Evolutionary conservation across 2,888 invertebrate genomes (phyloP).

Genomic region (Trisateles emortualis): DNA sequence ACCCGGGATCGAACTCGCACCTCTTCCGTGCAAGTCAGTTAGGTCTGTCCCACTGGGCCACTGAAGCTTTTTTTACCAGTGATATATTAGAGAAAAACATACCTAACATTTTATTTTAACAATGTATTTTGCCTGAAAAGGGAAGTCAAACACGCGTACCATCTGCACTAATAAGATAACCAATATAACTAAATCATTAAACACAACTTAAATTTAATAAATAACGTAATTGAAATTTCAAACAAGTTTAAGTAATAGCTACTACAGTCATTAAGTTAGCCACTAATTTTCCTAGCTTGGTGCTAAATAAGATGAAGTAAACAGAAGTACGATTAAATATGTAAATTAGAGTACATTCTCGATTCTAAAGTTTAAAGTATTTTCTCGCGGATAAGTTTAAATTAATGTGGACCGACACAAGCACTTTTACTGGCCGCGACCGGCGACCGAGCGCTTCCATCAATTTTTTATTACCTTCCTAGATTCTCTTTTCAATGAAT

Average conservation of each 20-base stretch:
- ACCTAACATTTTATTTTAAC: too few species aligned
- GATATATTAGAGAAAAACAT: too few species aligned
- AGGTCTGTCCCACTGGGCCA: too few species aligned
- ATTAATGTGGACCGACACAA: constrained; percentile 77
- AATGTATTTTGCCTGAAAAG: too few species aligned
- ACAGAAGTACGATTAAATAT: constrained; percentile 76
- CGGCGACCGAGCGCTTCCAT: constrained; percentile 61
- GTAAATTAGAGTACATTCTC: constrained; percentile 77
- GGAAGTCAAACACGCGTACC: too few species aligned
- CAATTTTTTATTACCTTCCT: constrained; percentile 76
- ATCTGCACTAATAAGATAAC: too few species aligned
- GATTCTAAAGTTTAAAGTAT: constrained; percentile 79
- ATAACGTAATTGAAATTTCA: constrained; percentile 40
- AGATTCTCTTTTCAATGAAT: constrained; percentile 65
- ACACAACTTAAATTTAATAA: constrained; percentile 31
- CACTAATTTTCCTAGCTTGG: constrained; percentile 54
- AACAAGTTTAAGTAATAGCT: constrained; percentile 37
- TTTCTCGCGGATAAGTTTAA: constrained; percentile 80
- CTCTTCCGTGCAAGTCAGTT: too few species aligned
- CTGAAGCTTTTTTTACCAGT: too few species aligned
- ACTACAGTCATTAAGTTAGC: constrained; percentile 42
- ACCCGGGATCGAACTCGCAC: too few species aligned
- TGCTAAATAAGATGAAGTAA: constrained; percentile 67
- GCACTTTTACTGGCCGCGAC: constrained; percentile 59
- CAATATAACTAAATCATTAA: too few species aligned